phyloP scores from a whole-genome alignment of 2,888 invertebrate species.

The Enchytraeus crypticus region DNA sequence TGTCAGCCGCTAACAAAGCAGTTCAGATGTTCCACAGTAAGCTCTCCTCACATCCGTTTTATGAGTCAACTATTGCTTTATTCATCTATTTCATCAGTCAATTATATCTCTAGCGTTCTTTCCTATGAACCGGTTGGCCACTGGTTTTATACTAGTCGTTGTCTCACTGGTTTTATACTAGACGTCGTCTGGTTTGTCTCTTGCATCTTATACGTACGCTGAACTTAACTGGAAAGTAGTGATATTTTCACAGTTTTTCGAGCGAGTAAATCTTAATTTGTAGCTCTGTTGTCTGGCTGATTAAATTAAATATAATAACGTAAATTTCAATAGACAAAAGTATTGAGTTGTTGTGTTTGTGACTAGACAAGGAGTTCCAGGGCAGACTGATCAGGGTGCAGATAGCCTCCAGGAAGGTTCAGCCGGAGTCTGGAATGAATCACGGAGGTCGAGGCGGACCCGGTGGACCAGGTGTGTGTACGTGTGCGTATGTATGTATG shows the following conservation, averaged over 20 bases:
- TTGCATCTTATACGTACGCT: too few relatives aligned
- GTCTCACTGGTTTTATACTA: too few relatives aligned
- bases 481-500: not conserved
- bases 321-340: too few relatives aligned
- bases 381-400: slow-evolving; percentile 73
- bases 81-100: too few relatives aligned
- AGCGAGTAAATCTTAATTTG: too few relatives aligned
- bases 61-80: not conserved
- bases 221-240: too few relatives aligned
- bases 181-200: too few relatives aligned
- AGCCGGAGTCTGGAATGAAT: not conserved
- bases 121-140: too few relatives aligned
- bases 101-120: not conserved
- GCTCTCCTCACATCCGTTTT: slow-evolving; percentile 20
- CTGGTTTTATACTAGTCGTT: not conserved
- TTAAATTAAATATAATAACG: too few relatives aligned
- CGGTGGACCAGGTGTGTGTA: not conserved
- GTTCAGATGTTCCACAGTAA: slow-evolving; percentile 89
- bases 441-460: not conserved
- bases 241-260: too few relatives aligned
- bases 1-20: slow-evolving; percentile 87
- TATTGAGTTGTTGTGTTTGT: not conserved
- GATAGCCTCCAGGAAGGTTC: slow-evolving; percentile 66
- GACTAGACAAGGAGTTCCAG: slow-evolving; percentile 58
- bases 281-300: too few relatives aligned